Base-by-base conservation (phyloP, 2,888 invertebrate species). In the Brachypalpus laphriformis region DNA sequence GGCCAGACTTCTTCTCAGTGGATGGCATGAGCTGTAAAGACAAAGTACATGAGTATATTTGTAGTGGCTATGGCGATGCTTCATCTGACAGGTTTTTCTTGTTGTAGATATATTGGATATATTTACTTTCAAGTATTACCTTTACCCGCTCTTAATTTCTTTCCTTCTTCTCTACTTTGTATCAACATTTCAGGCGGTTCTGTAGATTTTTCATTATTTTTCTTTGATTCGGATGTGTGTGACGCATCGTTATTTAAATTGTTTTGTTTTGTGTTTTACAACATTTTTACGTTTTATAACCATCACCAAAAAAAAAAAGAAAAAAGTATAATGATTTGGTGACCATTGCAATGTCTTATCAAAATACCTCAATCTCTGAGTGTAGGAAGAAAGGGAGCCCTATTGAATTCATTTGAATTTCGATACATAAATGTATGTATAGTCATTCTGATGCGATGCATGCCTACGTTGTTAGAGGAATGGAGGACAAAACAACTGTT, bases 11-110 rank as follows among this genome's bases (percentile, higher is more conserved):
- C 71, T 59, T 37, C 59, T 31, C 63, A 54, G 42, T 51, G 31
- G 59, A 28, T 25, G 49, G 22, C 28, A 40, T 28, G 18, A 18
- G 40, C 28, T 25, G 18, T 9, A 28, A 56, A 70, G 70, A 56
- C 45, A 70, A 56, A 45, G 56, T 56, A 63, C 63, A 56, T 37
- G 47, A 57, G 37, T 66, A 57, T 47, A 25, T 54, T 42, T 54
- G 42, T 42, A 40, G 56, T 37, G 74, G 56, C 65, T 74, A 65
- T 56, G 63, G 75, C 66, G 57, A 66, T 75, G 75, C 75, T 57
- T 66, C 75, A 54, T 57, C 65, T 66, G 65, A 75, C 75, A 75
- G 75, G 75, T 75, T 75, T 75, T 75, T 75, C 75, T 75, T 75
- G 75, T 75, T 75, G 75, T 66, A 37, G 75, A 75, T 65, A 45